Evolutionary conservation across 92 coral and sea anemone species (phyloP).

Genomic region (Anthopleura xanthogrammica): DNA sequence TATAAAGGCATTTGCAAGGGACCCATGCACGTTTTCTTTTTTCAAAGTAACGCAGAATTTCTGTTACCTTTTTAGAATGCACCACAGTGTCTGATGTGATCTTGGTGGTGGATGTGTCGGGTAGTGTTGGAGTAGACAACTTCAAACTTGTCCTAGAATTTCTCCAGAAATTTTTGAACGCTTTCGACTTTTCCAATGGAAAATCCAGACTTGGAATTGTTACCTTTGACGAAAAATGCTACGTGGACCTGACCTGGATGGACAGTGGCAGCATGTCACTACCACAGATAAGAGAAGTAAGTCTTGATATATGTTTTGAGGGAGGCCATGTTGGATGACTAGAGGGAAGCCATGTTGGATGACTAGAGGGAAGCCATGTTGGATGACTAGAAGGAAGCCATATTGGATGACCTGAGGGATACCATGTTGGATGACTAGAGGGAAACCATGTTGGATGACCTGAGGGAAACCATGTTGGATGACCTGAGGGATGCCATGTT

Average conservation of each 20-base stretch:
- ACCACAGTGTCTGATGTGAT: neutral
- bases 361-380: too few species aligned
- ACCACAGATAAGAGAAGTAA: slow-evolving; percentile 2
- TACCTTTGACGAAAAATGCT: slow-evolving; percentile 6
- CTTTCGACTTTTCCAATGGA: slow-evolving; percentile 7
- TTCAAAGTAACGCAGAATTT: too few species aligned
- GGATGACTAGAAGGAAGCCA: too few species aligned
- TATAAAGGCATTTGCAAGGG: too few species aligned
- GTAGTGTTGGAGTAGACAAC: neutral
- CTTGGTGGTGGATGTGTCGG: neutral
- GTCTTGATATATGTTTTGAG: neutral
- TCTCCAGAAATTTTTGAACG: slow-evolving; percentile 4
- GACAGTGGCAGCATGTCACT: slow-evolving; percentile 3
- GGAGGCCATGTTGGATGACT: too few species aligned
- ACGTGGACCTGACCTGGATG: slow-evolving; percentile 6
- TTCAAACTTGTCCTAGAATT: neutral
- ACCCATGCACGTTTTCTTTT: too few species aligned
- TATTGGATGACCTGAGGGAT: too few species aligned
- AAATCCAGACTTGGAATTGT: slow-evolving; percentile 17
- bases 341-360: too few species aligned
- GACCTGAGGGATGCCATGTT: too few species aligned
- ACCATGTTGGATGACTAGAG: too few species aligned
- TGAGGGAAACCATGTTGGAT: too few species aligned
- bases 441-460: too few species aligned
- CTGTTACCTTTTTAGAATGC: neutral